These are phyloP conservation scores for Todiramphus saurophagus DNA, from an alignment of 2,113 vertebrate species.

Conservation along the genomic window DNA sequence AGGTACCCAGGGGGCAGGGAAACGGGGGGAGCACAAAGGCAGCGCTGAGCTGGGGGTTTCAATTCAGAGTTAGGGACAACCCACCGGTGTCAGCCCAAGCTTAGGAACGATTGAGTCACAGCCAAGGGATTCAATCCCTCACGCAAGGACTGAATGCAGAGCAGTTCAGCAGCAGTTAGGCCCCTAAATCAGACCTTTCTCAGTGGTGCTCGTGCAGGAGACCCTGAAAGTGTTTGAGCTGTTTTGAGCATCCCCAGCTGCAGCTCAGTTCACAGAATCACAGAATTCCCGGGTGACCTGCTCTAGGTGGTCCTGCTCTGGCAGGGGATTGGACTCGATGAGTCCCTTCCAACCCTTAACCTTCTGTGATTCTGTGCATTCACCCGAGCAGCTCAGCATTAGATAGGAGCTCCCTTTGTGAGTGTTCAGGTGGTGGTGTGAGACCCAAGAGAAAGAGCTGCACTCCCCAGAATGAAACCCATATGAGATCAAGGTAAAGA, in stretches of 20 bases:
- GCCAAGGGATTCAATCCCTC: background rate
- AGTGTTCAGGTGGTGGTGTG: background rate
- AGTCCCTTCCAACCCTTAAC: no score
- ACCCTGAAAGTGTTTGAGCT: background rate
- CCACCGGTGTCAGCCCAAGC: rapidly evolving
- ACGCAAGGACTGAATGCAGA: background rate
- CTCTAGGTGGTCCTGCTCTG: no score
- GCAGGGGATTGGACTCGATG: no score
- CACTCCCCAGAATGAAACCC: background rate
- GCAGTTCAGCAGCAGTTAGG: background rate
- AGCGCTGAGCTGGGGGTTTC: background rate
- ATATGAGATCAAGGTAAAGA: background rate
- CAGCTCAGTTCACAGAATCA: background rate
- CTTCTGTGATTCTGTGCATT: background rate
- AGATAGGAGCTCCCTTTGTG: background rate
- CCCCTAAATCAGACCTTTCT: background rate
- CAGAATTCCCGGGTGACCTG: no score
- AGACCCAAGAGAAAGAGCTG: background rate
- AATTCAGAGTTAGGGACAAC: rapidly evolving
- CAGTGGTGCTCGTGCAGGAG: background rate
- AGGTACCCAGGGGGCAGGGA: background rate
- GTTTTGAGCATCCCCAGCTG: background rate
- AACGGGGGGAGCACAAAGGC: background rate
- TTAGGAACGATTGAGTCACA: background rate
- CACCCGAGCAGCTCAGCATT: background rate